Percentiles rank a stretch among this genome's conserved stretches.
phyloP scores from a whole-genome alignment of 1,140 invertebrate species.

The Nephotettix cincticeps region DNA sequence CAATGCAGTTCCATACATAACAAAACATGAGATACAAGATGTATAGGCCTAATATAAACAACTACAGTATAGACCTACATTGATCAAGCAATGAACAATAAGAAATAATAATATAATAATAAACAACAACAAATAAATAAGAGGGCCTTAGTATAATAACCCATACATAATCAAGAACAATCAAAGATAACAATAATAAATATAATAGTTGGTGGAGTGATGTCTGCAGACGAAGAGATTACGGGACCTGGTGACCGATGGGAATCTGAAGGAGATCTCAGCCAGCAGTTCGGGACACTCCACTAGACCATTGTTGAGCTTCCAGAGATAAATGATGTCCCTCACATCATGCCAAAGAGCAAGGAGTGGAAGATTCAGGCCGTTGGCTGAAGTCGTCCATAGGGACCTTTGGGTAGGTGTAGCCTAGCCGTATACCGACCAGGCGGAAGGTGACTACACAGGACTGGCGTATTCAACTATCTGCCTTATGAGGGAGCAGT shows the following conservation, averaged over 20 bases:
- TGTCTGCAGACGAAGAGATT: background rate
- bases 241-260: background rate
- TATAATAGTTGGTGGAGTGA: background rate
- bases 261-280: background rate
- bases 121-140: no score
- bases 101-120: no score
- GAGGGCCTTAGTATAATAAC: no score
- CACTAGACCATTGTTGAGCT: background rate
- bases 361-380: background rate
- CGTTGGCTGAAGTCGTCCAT: background rate
- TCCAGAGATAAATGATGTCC: background rate
- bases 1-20: no score
- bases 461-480: background rate
- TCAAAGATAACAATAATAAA: no score
- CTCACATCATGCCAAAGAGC: background rate
- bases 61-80: no score
- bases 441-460: background rate
- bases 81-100: no score
- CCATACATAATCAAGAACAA: no score
- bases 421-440: background rate
- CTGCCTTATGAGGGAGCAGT: slow-evolving; percentile 5
- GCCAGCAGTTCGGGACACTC: background rate
- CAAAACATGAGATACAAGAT: no score
- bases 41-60: no score
- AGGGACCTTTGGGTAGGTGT: background rate